Evolutionary conservation across 1,140 invertebrate species (phyloP).

Genomic region (Rhopalosiphum padi): DNA sequence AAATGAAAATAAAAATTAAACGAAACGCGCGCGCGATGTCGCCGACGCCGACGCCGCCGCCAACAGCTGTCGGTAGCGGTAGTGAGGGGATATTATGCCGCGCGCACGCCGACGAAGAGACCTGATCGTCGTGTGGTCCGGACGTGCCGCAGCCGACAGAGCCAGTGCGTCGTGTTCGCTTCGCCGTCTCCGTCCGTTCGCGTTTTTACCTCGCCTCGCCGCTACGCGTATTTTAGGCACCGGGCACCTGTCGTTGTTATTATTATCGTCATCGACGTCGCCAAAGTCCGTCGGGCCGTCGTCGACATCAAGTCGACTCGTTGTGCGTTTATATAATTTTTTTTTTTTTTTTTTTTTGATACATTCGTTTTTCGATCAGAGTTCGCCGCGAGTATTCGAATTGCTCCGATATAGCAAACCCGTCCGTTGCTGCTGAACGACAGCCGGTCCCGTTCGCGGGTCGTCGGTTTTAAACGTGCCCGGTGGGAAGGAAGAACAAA

Average conservation of each 20-base stretch:
- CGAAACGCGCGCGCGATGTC: slow-evolving; percentile 34
- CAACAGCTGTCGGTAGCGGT: slow-evolving; percentile 16
- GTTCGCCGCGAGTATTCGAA: not conserved
- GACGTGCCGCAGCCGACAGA: slow-evolving; percentile 41
- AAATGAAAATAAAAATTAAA: slow-evolving; percentile 33
- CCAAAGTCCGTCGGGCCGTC: not conserved
- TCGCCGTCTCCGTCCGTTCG: slow-evolving; percentile 36
- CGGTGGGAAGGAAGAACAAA: not conserved
- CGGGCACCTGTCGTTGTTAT: not conserved
- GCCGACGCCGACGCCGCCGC: not conserved
- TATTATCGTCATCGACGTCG: too few species aligned
- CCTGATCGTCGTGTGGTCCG: slow-evolving; percentile 48
- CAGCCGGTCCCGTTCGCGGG: not conserved
- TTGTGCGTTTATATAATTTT: not conserved
- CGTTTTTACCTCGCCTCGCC: not conserved
- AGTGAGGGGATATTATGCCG: slow-evolving; percentile 43
- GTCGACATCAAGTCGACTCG: not conserved
- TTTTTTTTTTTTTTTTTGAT: not conserved
- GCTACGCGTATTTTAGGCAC: not conserved
- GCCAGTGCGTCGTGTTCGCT: slow-evolving; percentile 54
- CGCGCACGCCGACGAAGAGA: slow-evolving; percentile 51
- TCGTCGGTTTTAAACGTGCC: not conserved
- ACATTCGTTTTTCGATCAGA: not conserved
- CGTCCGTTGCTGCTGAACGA: not conserved
- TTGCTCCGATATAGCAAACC: not conserved